Evolutionary conservation across 1,140 invertebrate genomes (phyloP), one percentile per base, ranked within the genome.

Genomic region (Musca domestica): DNA sequence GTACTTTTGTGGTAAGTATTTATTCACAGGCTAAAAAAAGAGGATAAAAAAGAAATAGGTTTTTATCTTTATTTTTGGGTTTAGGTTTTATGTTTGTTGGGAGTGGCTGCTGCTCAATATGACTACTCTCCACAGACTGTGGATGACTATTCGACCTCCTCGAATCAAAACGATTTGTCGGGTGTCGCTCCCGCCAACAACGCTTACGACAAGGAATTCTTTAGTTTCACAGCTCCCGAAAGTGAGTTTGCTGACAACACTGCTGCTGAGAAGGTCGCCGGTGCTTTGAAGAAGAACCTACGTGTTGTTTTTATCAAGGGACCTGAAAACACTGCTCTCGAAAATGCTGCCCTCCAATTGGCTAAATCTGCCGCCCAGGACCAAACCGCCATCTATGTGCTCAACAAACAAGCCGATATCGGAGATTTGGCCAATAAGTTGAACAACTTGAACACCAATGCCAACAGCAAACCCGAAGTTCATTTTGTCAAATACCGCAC

Each of bases 261-360:
- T 15, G 75, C 68, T 10, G 51, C 68, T 7, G 69, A 76, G 1
- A 72, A 80, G 52, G 58, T 74, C 1, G 25, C 70, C 7, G 52
- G 68, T 46, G 73, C 74, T 0, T 25, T 78, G 27, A 78, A 77
- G 68, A 73, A 75, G 65, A 75, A 63, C 41, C 73, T 78, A 15
- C 75, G 76, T 4, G 76, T 78, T 22, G 71, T 78, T 64, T 77
- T 78, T 73, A 77, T 78, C 64, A 78, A 78, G 74, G 76, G 75
- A 71, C 75, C 76, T 61, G 76, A 78, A 69, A 77, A 76, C 69
- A 71, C 69, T 72, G 76, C 72, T 7, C 54, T 78, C 63, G 75
- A 77, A 58, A 73, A 77, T 69, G 76, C 75, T 15, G 76, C 75
- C 27, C 65, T 76, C 25, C 73, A 74, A 34, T 67, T 78, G 51